phyloP scores from a whole-genome alignment of 2,113 vertebrate genomes.

The Polypterus senegalus region DNA sequence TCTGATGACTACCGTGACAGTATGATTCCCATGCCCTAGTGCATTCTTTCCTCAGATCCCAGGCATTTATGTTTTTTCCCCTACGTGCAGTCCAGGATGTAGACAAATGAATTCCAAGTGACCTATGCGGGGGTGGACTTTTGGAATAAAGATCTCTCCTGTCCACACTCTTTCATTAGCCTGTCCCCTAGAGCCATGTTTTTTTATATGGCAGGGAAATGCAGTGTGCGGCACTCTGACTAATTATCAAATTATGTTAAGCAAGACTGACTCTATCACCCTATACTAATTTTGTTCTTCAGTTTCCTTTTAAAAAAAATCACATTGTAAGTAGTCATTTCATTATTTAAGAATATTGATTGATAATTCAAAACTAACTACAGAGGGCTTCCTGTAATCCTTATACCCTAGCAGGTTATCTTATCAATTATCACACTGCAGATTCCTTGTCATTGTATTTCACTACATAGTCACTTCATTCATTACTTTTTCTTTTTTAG shows the following conservation, averaged over 20 bases:
- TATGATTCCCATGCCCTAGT: conserved; percentile 85
- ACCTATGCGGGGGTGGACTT: conserved; percentile 75
- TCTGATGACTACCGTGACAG: conserved; percentile 74
- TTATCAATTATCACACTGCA: too few species aligned
- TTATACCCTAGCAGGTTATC: too few species aligned
- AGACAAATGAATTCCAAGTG: conserved; percentile 85
- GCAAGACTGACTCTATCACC: conserved; percentile 27
- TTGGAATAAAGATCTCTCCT: conserved; percentile 61
- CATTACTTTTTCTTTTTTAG: too few species aligned
- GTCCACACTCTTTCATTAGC: conserved; percentile 69
- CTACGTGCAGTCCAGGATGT: conserved; percentile 75
- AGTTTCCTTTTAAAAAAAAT: conserved; percentile 19
- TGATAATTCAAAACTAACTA: too few species aligned
- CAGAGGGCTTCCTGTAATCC: too few species aligned
- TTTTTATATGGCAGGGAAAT: conserved; percentile 44
- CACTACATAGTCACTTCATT: too few species aligned
- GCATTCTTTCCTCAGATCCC: conserved; percentile 81
- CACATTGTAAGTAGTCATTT: too few species aligned
- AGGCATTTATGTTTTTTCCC: conserved; percentile 57
- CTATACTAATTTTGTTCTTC: conserved; percentile 28
- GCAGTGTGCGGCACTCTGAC: conserved; percentile 38
- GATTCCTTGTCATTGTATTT: too few species aligned
- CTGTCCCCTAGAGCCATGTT: conserved; percentile 52
- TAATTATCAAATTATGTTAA: conserved; percentile 26
- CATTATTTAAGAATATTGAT: too few species aligned